Percentiles rank a stretch among this genome's conserved stretches.
Evolutionary conservation across 1,140 invertebrate species (phyloP).

Genomic region (Drosophila trapezifrons): DNA sequence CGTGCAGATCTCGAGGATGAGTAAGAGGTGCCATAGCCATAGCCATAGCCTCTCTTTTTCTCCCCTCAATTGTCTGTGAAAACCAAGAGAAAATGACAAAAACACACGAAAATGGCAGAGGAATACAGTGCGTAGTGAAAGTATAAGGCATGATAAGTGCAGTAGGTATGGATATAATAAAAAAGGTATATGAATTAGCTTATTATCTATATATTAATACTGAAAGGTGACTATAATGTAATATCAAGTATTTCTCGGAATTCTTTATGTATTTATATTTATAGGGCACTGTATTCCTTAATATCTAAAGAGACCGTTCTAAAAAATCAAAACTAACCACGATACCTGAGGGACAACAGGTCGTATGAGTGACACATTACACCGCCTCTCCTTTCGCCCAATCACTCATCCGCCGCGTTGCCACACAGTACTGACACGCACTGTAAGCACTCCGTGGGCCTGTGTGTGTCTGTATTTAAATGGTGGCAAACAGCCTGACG

Average conservation of each 20-base stretch:
- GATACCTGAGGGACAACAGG: rapidly evolving
- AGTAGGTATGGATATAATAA: neutral
- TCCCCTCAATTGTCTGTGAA: constrained; percentile 20
- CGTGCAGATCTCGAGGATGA: constrained; percentile 25
- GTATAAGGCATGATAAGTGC: neutral
- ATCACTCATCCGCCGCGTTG: constrained; percentile 33
- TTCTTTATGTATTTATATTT: too few species aligned
- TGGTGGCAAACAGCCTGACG: constrained; percentile 45
- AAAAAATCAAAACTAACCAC: too few species aligned
- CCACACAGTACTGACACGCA: constrained; percentile 5
- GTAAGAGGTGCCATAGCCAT: constrained; percentile 27
- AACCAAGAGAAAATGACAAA: constrained; percentile 8
- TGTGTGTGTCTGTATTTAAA: constrained; percentile 24
- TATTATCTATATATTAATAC: too few species aligned
- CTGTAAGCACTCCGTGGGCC: constrained; percentile 26
- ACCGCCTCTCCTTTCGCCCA: neutral
- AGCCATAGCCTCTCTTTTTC: neutral
- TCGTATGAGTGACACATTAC: constrained; percentile 5
- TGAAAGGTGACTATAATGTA: too few species aligned
- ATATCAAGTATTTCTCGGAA: too few species aligned
- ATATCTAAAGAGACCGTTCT: too few species aligned
- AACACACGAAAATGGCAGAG: neutral
- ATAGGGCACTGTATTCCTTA: too few species aligned
- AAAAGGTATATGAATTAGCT: neutral
- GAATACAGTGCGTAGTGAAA: constrained; percentile 11